Evolutionary conservation across 2,888 invertebrate genomes (phyloP).

Genomic region (Pristionchus fissidentatus): DNA sequence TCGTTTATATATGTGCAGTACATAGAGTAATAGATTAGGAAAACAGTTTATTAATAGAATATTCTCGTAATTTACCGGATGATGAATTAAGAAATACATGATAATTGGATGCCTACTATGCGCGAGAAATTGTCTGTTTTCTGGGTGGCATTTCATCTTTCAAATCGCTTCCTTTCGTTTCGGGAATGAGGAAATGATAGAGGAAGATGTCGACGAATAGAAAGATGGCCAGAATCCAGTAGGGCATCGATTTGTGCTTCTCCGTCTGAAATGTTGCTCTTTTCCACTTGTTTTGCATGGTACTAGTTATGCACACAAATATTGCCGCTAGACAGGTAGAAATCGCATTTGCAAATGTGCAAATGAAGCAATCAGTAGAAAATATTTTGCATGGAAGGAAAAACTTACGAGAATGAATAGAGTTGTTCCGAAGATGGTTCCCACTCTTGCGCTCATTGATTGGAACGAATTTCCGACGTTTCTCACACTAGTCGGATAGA

Average conservation of each 20-base stretch:
- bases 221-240: not conserved
- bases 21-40: not conserved
- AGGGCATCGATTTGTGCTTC: not conserved
- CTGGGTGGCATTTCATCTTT: not conserved
- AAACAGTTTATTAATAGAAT: not conserved
- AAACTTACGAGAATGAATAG: not conserved
- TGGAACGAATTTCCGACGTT: slow-evolving; percentile 18
- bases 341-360: no score
- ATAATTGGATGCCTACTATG: not conserved
- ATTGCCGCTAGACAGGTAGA: no score
- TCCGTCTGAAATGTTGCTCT: not conserved
- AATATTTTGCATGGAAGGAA: no score
- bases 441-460: slow-evolving; percentile 28
- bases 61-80: no score
- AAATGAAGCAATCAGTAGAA: no score
- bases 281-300: no score
- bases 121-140: not conserved
- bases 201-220: slow-evolving; percentile 7
- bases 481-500: slow-evolving; percentile 30
- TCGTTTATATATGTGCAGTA: not conserved
- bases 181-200: slow-evolving; percentile 15
- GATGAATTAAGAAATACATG: not conserved
- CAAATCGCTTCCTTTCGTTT: slow-evolving; percentile 14
- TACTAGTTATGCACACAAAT: no score
- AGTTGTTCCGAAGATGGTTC: slow-evolving; percentile 26